A percentile compares a stretch with the other conserved stretches of the same genome.
Conservation (phyloP, 2,797 vertebrate genomes). For the Crocodylus rhombifer region DNA sequence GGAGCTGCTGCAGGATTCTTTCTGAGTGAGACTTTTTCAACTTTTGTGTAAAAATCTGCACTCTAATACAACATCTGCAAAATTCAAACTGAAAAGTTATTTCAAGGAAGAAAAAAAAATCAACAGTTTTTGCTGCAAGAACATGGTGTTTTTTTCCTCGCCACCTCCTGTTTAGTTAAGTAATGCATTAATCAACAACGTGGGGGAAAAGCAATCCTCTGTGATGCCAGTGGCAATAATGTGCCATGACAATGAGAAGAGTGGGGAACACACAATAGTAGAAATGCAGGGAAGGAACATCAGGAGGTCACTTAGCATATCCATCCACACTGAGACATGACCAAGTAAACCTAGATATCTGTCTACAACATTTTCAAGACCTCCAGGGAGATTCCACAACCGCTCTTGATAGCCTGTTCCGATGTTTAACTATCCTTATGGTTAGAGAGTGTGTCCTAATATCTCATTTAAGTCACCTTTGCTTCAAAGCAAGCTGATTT, state of each 20-base stretch:
- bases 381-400: background rate
- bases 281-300: too few species aligned
- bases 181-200: background rate
- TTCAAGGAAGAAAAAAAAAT: background rate
- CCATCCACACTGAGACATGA: too few species aligned
- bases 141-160: too few species aligned
- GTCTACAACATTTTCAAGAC: background rate
- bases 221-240: background rate
- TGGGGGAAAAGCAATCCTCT: background rate
- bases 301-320: too few species aligned
- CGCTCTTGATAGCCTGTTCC: background rate
- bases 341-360: background rate
- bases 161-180: background rate
- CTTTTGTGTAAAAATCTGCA: background rate
- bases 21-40: background rate
- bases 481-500: conserved; percentile 33
- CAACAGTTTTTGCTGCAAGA: too few species aligned
- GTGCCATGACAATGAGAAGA: background rate
- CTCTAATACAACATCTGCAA: background rate
- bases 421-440: background rate
- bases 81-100: background rate
- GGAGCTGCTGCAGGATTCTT: conserved; percentile 23
- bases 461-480: background rate
- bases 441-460: conserved; percentile 3
- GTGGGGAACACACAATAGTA: background rate